phyloP scores from a whole-genome alignment of 2,888 invertebrate genomes.

The Agrochola litura region DNA sequence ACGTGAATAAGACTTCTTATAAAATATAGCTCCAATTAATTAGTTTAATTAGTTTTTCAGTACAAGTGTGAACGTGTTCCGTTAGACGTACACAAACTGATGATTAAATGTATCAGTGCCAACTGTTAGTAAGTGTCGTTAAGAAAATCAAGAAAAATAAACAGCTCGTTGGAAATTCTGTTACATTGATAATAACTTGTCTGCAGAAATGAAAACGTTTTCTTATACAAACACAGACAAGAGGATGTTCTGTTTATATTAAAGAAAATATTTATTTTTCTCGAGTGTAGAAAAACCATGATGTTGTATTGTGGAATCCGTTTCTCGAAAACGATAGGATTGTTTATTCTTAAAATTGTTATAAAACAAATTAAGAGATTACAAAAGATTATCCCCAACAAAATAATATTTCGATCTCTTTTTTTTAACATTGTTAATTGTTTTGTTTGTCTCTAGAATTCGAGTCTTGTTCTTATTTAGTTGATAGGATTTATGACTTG shows the following conservation, averaged over 20 bases:
- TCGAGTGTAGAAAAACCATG: slow-evolving; percentile 26
- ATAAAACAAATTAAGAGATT: slow-evolving; percentile 39
- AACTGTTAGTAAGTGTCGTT: slow-evolving; percentile 35
- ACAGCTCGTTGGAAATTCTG: slow-evolving; percentile 20
- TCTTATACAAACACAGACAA: slow-evolving; percentile 45
- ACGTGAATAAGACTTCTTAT: slow-evolving; percentile 1
- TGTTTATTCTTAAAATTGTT: slow-evolving; percentile 29
- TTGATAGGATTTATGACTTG: slow-evolving; percentile 21
- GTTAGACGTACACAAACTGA: slow-evolving; percentile 29
- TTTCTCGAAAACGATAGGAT: slow-evolving; percentile 32
- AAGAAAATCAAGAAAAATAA: slow-evolving; percentile 37
- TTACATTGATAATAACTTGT: slow-evolving; percentile 42
- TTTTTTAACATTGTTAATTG: slow-evolving; percentile 28
- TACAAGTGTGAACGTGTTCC: slow-evolving; percentile 39
- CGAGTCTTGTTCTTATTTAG: slow-evolving; percentile 29
- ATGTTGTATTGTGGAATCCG: slow-evolving; percentile 9
- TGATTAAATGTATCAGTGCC: slow-evolving; percentile 37
- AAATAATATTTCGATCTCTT: slow-evolving; percentile 6
- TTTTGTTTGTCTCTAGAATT: slow-evolving; percentile 38
- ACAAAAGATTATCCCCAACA: slow-evolving; percentile 29
- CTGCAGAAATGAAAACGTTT: slow-evolving; percentile 49
- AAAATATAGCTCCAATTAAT: slow-evolving; percentile 47
- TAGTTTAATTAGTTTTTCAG: slow-evolving; percentile 31
- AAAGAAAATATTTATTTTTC: slow-evolving; percentile 47
- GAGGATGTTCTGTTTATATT: slow-evolving; percentile 51